Percentiles rank a stretch among this genome's conserved stretches.
These are phyloP conservation scores for Heliangelus exortis DNA, from an alignment of 2,797 vertebrate genomes.

Conservation along the genomic window DNA sequence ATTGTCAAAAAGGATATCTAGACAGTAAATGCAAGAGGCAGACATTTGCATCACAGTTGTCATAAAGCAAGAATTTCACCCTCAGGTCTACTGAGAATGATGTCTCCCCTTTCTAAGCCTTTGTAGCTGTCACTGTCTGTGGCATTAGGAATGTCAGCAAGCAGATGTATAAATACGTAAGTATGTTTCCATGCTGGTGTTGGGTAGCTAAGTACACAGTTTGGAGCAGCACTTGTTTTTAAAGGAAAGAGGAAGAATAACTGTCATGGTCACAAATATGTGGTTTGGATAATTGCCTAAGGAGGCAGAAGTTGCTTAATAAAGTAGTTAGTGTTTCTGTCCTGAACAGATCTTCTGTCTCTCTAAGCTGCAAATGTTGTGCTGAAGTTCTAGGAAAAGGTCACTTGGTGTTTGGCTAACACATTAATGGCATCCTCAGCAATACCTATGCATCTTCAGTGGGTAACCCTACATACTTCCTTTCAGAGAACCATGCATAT, in stretches of 20 bases:
- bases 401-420: constrained; percentile 74
- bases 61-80: constrained; percentile 24
- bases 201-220: constrained; percentile 56
- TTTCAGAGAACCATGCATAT: background rate
- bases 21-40: background rate
- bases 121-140: too few relatives aligned
- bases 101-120: background rate
- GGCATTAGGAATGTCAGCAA: background rate
- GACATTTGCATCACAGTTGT: background rate
- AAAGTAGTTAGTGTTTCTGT: constrained; percentile 74
- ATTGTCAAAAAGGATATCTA: background rate
- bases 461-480: constrained; percentile 39
- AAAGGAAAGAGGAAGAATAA: constrained; percentile 78
- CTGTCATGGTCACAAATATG: constrained; percentile 79
- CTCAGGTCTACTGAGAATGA: background rate
- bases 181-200: constrained; percentile 22
- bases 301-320: constrained; percentile 71
- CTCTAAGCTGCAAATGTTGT: constrained; percentile 39
- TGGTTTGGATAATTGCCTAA: constrained; percentile 75
- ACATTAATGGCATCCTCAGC: constrained; percentile 75
- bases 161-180: constrained; percentile 36
- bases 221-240: constrained; percentile 74
- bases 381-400: constrained; percentile 80
- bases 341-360: constrained; percentile 77
- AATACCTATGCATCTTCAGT: constrained; percentile 60